Evolutionary conservation across 2,797 vertebrate genomes (phyloP), one percentile per base, ranked within the genome.

Genomic region (Lacerta bilineata): DNA sequence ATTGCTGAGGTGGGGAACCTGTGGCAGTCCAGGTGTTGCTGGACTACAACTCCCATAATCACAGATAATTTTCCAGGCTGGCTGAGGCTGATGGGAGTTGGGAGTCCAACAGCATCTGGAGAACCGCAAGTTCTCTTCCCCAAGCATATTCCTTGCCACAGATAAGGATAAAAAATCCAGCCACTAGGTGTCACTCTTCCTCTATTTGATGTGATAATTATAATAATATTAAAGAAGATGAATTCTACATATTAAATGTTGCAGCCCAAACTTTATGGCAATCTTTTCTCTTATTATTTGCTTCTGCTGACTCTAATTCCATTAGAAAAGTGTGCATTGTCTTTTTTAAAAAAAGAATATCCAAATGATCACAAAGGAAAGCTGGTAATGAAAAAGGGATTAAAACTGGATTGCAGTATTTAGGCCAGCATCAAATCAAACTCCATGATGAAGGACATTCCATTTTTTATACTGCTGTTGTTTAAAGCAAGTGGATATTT

Each of bases 141-240:
- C 50, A 55, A 3, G 50, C 46, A 29, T 18, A 10, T 71, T 50
- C 20, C 8, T n/a, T 39, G 29, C 50, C 50, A 55, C 50, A 55
- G 50, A 55, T 15, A 50, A 50, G 50, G 50, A n/a, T 36, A 84
- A 78, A 76, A 69, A 15, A 46, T 36, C 15, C 46, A 18, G 18
- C 82, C 88, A 8, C 88, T 39, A 79, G 64, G n/a, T 84, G 87
- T 86, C 90, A 75, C 39, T 15, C 0, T 7, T 1, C 27, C 59
- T 50, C 84, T 84, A 64, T 79, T 20, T 33, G 23, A 0, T 5
- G 1, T 1, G 0, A 25, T 64, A 0, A 15, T 72, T 55, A 15
- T 13, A 5, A 50, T 29, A 4, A 71, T 66, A 64, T 64, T 64
- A 7, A 64, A 64, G 3, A 64, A 18, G 61, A 66, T 8, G 15